phyloP scores from a whole-genome alignment of 2,113 vertebrate species.

The Alouatta palliata region DNA sequence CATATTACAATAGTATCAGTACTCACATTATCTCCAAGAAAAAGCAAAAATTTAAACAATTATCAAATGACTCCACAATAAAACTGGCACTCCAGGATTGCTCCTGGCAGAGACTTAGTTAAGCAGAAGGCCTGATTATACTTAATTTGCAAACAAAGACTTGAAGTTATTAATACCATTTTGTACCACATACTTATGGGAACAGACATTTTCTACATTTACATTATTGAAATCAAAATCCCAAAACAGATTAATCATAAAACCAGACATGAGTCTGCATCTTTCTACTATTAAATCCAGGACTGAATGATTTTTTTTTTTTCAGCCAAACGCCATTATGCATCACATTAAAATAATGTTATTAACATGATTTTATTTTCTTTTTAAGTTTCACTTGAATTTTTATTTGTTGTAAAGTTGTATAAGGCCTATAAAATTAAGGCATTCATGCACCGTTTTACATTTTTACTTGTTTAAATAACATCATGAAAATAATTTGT shows the following conservation, averaged over 20 bases:
- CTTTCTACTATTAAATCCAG: neutral
- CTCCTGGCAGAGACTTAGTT: constrained; percentile 7
- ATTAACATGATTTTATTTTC: neutral
- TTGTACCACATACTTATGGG: neutral
- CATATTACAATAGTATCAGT: neutral
- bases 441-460: neutral
- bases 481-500: constrained; percentile 29
- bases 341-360: constrained; percentile 27
- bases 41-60: constrained; percentile 43
- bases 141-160: constrained; percentile 40
- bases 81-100: constrained; percentile 1
- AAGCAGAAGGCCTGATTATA: neutral
- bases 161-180: constrained; percentile 30
- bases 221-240: constrained; percentile 46
- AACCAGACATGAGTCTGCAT: neutral
- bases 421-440: neutral
- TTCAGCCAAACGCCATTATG: constrained; percentile 1
- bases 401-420: constrained; percentile 1
- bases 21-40: neutral
- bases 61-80: neutral
- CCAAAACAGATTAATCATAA: constrained; percentile 51
- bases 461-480: constrained; percentile 11
- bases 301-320: neutral
- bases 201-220: constrained; percentile 52
- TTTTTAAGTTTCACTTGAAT: constrained; percentile 15